Percentiles rank a stretch among this genome's conserved stretches.
Evolutionary conservation across 2,113 vertebrate species (phyloP).

Genomic region (Leucosticte australis): DNA sequence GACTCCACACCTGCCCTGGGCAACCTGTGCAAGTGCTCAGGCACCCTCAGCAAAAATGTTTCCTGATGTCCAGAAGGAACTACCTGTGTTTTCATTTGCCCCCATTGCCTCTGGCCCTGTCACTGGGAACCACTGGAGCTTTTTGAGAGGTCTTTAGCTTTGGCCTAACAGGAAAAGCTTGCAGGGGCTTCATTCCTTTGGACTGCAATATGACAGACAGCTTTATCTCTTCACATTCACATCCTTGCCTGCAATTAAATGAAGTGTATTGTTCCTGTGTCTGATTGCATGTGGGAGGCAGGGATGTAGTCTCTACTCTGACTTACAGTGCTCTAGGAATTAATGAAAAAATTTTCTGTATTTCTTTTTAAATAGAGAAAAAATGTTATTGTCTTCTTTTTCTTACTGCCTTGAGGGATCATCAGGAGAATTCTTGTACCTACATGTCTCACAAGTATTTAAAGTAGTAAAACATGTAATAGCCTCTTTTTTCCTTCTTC

Average conservation of each 20-base stretch:
- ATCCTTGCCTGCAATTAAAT: neutral
- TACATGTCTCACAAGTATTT: slow-evolving; percentile 8
- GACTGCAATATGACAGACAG: neutral
- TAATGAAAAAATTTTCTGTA: neutral
- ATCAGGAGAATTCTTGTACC: neutral
- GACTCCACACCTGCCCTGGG: neutral
- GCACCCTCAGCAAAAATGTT: neutral
- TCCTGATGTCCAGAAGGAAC: neutral
- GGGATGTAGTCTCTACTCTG: neutral
- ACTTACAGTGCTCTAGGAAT: neutral
- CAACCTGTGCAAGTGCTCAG: neutral
- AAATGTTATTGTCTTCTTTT: neutral
- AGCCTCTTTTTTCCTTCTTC: neutral
- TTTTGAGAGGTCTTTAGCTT: neutral
- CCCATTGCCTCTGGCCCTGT: neutral
- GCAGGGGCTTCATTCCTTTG: neutral
- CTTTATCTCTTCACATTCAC: neutral
- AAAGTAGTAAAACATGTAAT: neutral
- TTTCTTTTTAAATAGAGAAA: neutral
- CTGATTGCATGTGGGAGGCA: neutral
- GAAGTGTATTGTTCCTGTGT: neutral
- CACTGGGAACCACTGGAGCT: neutral
- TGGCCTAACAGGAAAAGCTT: neutral
- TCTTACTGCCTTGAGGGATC: neutral
- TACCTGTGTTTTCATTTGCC: neutral